Percentiles rank a stretch among this genome's conserved stretches.
Conservation (phyloP, 1,140 invertebrate species). For the Linepithema humile region DNA sequence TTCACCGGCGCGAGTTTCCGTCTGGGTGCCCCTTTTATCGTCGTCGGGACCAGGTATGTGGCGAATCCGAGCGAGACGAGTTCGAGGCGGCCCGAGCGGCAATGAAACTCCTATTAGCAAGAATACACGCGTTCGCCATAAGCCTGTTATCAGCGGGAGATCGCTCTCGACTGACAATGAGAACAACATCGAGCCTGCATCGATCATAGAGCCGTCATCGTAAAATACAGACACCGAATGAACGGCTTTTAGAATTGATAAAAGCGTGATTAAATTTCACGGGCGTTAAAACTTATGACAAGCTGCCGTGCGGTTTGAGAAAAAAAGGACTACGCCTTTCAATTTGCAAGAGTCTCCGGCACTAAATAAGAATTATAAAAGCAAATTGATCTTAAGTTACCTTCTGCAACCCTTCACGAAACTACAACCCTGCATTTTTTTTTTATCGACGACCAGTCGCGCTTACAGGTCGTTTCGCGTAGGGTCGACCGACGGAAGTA, state of each 20-base stretch:
- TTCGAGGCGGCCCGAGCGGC: neutral
- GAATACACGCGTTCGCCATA: neutral
- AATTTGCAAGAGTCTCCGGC: neutral
- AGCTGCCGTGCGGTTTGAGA: neutral
- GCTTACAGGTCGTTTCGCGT: conserved; percentile 50
- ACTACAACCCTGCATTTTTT: neutral
- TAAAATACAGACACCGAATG: neutral
- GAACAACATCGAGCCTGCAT: neutral
- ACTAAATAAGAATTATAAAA: neutral
- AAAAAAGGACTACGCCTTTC: neutral
- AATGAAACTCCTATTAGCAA: neutral
- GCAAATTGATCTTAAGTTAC: too few species aligned
- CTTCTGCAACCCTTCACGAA: neutral
- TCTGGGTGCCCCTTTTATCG: conserved; percentile 5
- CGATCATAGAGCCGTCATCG: neutral
- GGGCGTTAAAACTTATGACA: neutral
- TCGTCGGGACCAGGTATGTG: neutral
- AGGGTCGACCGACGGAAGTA: conserved; percentile 66
- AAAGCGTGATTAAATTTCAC: neutral
- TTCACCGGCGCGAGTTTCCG: conserved; percentile 42
- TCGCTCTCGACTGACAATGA: neutral
- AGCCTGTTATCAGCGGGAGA: neutral
- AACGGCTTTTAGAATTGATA: neutral
- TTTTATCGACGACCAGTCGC: neutral
- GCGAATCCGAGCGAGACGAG: conserved; percentile 2